These are phyloP conservation scores for Cantharis lateralis DNA, from an alignment of 2,888 invertebrate species.

Conservation along the genomic window DNA sequence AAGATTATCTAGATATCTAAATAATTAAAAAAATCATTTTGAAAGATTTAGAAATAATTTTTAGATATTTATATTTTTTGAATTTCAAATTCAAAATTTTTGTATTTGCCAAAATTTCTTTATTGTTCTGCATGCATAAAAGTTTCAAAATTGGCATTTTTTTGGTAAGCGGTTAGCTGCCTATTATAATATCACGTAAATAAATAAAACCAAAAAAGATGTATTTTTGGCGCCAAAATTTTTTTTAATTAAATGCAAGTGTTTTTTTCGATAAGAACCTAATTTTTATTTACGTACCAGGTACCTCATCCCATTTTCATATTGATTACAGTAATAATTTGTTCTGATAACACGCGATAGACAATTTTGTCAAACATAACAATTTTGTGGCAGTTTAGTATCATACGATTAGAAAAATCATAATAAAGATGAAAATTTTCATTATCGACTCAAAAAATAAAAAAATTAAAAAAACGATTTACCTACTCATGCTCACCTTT, in stretches of 20 bases:
- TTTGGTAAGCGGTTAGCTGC: no score
- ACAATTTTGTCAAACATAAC: background rate
- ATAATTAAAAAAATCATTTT: no score
- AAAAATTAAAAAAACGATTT: background rate
- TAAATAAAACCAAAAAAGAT: no score
- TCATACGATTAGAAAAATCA: background rate
- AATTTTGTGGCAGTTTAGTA: background rate
- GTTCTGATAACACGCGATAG: conserved; percentile 1
- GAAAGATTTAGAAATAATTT: no score
- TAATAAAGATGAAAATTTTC: background rate
- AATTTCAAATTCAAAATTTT: no score
- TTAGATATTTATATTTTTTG: no score
- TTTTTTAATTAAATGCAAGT: background rate
- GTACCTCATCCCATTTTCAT: conserved; percentile 25
- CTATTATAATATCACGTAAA: no score
- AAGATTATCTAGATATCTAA: no score
- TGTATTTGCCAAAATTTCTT: no score
- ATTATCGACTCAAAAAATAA: background rate
- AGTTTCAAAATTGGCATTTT: no score
- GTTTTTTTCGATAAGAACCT: background rate
- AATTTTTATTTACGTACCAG: conserved; percentile 29
- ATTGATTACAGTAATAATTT: conserved; percentile 27
- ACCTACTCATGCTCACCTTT: no score
- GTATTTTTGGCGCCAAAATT: background rate
- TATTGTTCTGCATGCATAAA: no score